Conservation (phyloP, 2,113 vertebrate genomes). For the Bagarius yarrelli region DNA sequence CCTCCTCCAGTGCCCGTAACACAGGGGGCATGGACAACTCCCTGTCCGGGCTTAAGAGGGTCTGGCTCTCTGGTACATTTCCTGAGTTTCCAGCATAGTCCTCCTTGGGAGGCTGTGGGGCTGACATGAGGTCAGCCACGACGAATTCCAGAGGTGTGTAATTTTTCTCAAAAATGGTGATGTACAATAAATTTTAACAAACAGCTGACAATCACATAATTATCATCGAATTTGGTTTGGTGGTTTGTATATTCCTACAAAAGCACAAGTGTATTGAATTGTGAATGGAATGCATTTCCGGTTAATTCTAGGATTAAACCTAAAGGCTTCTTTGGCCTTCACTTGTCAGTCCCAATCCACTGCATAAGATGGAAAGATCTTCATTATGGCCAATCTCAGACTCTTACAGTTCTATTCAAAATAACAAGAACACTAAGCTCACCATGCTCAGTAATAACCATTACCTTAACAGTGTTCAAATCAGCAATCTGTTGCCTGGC, state of each 20-base stretch:
- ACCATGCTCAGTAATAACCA: constrained; percentile 31
- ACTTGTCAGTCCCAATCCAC: not conserved
- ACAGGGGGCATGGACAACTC: constrained; percentile 81
- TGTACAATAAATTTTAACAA: not conserved
- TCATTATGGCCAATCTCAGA: constrained; percentile 5
- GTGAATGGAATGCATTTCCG: not conserved
- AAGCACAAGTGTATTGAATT: not conserved
- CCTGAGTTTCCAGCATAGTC: constrained; percentile 39
- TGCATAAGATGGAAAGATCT: not conserved
- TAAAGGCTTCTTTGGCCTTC: not conserved
- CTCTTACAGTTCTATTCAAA: constrained; percentile 29
- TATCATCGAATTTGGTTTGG: not conserved
- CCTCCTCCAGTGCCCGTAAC: constrained; percentile 83
- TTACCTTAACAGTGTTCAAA: constrained; percentile 51
- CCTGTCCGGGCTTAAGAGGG: constrained; percentile 81
- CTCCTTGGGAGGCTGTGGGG: constrained; percentile 39
- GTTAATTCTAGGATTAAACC: not conserved
- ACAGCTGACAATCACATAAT: constrained; percentile 19
- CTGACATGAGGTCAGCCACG: constrained; percentile 46
- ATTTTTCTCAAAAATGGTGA: not conserved
- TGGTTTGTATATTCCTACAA: not conserved
- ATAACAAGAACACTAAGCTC: not conserved
- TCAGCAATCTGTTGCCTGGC: constrained; percentile 66
- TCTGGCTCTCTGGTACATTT: constrained; percentile 68
- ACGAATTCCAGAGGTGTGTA: constrained; percentile 16